Percentiles rank a stretch among this genome's conserved stretches.
phyloP scores from a whole-genome alignment of 2,113 vertebrate species.

The Pseudopodoces humilis region DNA sequence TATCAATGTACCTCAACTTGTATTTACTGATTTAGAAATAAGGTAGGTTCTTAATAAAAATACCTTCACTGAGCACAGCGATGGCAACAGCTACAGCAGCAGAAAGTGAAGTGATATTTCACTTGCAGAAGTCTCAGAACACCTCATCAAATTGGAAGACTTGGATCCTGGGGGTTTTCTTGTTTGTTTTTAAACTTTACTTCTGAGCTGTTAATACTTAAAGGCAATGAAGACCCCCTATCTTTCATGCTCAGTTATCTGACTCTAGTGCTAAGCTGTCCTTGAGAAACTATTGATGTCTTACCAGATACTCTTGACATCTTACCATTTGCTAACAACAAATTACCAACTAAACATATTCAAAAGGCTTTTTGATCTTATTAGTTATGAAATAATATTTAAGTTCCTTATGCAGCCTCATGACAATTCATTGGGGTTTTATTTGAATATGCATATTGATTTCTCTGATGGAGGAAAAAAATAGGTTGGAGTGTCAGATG shows the following conservation, averaged over 20 bases:
- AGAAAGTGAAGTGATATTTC: neutral
- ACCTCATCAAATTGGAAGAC: neutral
- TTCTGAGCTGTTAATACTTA: neutral
- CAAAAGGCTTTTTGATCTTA: neutral
- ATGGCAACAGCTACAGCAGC: neutral
- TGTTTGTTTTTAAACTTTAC: neutral
- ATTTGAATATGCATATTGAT: neutral
- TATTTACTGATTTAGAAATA: neutral
- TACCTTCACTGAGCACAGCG: neutral
- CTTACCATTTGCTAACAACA: neutral
- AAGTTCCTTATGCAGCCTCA: neutral
- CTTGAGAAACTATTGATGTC: neutral
- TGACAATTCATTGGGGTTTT: neutral
- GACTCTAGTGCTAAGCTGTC: neutral
- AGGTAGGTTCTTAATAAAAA: neutral
- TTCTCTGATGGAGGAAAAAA: neutral
- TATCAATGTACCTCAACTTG: neutral
- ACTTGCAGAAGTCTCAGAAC: neutral
- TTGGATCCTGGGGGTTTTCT: neutral
- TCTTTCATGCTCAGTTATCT: neutral
- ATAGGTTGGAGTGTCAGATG: neutral
- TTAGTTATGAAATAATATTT: neutral
- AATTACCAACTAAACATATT: neutral
- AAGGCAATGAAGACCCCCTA: fast-evolving
- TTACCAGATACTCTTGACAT: neutral